Conservation (phyloP, 2,797 vertebrate species). For the Anguilla marmorata region DNA sequence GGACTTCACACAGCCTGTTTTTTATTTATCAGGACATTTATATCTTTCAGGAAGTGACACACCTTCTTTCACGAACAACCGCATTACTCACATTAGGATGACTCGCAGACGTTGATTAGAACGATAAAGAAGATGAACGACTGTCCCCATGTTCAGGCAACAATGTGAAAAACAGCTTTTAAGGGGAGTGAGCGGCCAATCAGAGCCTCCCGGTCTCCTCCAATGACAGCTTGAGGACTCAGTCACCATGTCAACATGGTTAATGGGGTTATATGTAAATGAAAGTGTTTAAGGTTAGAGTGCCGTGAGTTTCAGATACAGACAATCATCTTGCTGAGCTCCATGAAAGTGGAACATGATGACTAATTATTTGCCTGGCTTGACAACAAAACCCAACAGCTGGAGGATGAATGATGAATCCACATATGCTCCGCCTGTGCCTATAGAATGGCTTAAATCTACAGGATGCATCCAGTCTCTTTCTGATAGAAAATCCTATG, state of each 20-base stretch:
- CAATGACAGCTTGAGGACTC: background rate
- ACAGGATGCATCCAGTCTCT: constrained; percentile 2
- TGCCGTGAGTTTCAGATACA: background rate
- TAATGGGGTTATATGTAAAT: constrained; percentile 10
- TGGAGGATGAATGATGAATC: background rate
- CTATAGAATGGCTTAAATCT: constrained; percentile 6
- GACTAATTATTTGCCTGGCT: background rate
- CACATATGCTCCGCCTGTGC: background rate
- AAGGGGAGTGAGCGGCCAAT: background rate
- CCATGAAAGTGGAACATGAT: constrained; percentile 10
- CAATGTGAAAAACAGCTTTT: background rate
- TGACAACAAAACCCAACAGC: constrained; percentile 5
- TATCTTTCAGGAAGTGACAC: background rate
- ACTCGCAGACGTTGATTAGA: constrained; percentile 8
- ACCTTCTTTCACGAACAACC: background rate
- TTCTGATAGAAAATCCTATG: constrained; percentile 18
- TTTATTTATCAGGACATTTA: background rate
- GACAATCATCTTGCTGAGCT: background rate
- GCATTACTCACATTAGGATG: background rate
- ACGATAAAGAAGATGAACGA: constrained; percentile 15
- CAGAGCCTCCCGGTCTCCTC: background rate
- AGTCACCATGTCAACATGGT: background rate
- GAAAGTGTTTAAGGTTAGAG: background rate
- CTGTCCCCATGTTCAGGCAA: background rate
- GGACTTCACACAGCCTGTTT: background rate